These are phyloP conservation scores for Ceramica pisi DNA, from an alignment of 2,888 invertebrate species.

Conservation along the genomic window DNA sequence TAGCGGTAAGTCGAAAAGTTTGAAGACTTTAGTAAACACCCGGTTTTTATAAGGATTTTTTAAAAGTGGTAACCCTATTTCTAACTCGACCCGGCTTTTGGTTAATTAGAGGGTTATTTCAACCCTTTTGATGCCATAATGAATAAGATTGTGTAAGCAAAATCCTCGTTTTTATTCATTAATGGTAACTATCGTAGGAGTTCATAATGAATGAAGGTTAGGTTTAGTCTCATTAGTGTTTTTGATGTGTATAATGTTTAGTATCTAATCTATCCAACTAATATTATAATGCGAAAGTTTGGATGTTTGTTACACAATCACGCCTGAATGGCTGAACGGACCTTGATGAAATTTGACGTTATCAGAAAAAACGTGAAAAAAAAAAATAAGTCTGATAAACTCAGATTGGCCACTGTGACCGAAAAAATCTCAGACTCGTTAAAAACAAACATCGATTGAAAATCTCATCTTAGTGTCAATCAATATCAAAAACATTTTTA, in stretches of 20 bases:
- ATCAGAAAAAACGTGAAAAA: no score
- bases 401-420: background rate
- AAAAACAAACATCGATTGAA: no score
- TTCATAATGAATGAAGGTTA: background rate
- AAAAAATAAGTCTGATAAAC: background rate
- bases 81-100: conserved; percentile 4
- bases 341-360: no score
- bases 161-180: conserved; percentile 2
- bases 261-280: no score
- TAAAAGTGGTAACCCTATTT: conserved; percentile 10
- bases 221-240: background rate
- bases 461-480: no score
- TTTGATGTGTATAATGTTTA: background rate
- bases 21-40: background rate
- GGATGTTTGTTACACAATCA: no score
- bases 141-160: conserved; percentile 29
- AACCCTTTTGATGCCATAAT: conserved; percentile 32
- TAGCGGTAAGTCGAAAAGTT: background rate
- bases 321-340: no score
- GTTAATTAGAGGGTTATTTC: conserved; percentile 28
- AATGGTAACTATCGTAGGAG: background rate
- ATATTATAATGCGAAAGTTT: no score
- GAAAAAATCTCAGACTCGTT: background rate
- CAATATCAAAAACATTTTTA: no score
- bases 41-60: background rate